phyloP scores from a whole-genome alignment of 2,113 vertebrate species.

The Corythornis cristatus region DNA sequence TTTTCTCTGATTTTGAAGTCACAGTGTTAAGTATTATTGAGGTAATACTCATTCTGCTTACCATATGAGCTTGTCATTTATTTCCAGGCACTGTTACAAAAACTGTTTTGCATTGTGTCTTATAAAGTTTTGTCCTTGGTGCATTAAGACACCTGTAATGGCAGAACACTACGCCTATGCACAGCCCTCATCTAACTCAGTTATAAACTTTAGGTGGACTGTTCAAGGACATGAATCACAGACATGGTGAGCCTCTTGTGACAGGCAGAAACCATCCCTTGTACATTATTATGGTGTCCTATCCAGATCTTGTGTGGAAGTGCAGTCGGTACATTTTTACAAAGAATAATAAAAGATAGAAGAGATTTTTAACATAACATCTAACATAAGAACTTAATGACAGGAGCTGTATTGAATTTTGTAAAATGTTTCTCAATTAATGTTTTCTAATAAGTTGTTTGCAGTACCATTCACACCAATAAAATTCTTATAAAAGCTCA shows the following conservation, averaged over 20 bases:
- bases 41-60: not conserved
- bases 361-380: not conserved
- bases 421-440: slow-evolving; percentile 43
- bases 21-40: not conserved
- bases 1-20: not conserved
- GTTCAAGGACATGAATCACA: not conserved
- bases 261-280: not conserved
- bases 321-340: not conserved
- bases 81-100: not conserved
- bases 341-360: not conserved
- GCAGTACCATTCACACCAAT: not conserved
- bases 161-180: not conserved
- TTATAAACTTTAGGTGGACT: not conserved
- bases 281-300: not conserved
- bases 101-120: not conserved
- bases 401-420: not conserved
- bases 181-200: not conserved
- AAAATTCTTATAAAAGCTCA: slow-evolving; percentile 19
- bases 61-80: not conserved
- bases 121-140: not conserved
- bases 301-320: not conserved
- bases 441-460: slow-evolving; percentile 44
- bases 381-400: not conserved
- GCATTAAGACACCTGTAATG: not conserved
- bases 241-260: not conserved